A percentile compares a stretch with the other conserved stretches of the same genome.
Conservation (phyloP, 2,888 invertebrate genomes). For the Philonicus albiceps region DNA sequence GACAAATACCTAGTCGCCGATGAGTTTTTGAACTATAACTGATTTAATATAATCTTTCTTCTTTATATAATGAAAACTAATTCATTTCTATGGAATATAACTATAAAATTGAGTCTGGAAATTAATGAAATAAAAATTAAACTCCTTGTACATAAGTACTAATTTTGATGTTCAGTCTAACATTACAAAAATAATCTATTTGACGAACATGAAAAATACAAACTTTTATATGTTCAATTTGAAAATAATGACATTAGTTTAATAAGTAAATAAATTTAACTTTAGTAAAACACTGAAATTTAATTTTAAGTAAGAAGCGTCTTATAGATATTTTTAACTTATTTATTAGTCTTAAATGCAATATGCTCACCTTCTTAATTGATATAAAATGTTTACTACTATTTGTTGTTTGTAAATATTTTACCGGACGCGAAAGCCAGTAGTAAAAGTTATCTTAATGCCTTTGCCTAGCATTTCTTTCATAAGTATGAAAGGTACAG, state of each 20-base stretch:
- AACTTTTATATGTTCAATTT: neutral
- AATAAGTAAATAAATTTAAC: neutral
- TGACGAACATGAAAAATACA: neutral
- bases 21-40: neutral
- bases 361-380: too few relatives aligned
- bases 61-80: neutral
- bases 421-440: too few relatives aligned
- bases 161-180: neutral
- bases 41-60: neutral
- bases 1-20: neutral
- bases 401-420: too few relatives aligned
- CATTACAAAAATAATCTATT: neutral
- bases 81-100: neutral
- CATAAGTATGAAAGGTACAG: too few relatives aligned
- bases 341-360: too few relatives aligned
- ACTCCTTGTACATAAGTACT: neutral
- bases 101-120: neutral
- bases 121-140: neutral
- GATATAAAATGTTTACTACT: too few relatives aligned
- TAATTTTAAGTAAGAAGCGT: neutral
- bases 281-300: neutral
- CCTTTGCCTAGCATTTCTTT: too few relatives aligned
- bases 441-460: too few relatives aligned
- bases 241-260: neutral
- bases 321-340: neutral